Evolutionary conservation across 2,113 vertebrate species (phyloP).

Genomic region (Pomatorhinus ruficollis): DNA sequence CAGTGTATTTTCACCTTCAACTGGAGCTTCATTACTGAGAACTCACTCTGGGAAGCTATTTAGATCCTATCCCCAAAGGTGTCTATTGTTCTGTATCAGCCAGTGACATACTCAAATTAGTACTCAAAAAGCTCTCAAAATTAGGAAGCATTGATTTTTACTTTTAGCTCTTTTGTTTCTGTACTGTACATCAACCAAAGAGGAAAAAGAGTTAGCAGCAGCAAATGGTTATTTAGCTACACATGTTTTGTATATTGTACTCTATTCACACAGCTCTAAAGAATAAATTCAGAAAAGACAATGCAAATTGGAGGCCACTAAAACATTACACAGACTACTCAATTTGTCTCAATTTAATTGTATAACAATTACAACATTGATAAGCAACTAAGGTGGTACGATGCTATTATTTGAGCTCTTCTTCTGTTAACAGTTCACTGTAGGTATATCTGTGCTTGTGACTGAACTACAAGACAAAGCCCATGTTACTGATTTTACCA

Average conservation of each 20-base stretch:
- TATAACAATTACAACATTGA: not conserved
- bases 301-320: not conserved
- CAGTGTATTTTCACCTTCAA: not conserved
- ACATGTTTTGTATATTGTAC: not conserved
- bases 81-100: not conserved
- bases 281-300: not conserved
- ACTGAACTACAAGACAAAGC: not conserved
- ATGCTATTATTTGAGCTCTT: not conserved
- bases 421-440: not conserved
- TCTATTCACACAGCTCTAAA: not conserved
- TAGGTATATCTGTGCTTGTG: not conserved
- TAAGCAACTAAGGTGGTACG: not conserved
- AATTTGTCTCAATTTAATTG: not conserved
- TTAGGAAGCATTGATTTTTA: not conserved
- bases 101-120: not conserved
- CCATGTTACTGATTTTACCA: not conserved
- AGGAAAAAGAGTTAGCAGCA: not conserved
- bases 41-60: not conserved
- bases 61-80: not conserved
- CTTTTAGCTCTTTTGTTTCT: not conserved
- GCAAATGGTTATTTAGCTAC: not conserved
- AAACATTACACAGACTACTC: not conserved
- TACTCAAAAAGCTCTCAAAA: not conserved
- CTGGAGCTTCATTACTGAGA: not conserved
- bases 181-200: not conserved